These are phyloP conservation scores for Climacteris rufus DNA, from an alignment of 2,113 vertebrate species.

Conservation along the genomic window DNA sequence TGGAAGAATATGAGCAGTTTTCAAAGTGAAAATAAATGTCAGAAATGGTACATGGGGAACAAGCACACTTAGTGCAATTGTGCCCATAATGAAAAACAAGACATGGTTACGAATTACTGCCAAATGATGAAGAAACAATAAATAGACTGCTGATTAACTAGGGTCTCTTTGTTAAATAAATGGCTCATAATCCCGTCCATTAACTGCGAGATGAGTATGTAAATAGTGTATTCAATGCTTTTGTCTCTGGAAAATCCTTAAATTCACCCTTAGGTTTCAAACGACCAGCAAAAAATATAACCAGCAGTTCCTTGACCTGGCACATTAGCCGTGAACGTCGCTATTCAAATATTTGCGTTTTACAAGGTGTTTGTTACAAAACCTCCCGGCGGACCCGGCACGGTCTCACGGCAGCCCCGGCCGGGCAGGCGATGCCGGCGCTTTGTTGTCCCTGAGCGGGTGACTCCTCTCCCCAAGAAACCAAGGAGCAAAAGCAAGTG, in stretches of 20 bases:
- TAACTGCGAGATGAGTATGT: background rate
- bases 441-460: background rate
- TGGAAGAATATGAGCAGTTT: background rate
- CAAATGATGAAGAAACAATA: slow-evolving; percentile 20
- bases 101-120: background rate
- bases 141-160: background rate
- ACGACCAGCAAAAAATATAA: background rate
- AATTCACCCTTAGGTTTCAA: background rate
- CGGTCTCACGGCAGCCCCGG: background rate
- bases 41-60: background rate
- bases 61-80: background rate
- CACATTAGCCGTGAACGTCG: background rate
- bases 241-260: background rate
- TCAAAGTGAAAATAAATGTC: background rate
- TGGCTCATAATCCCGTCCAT: background rate
- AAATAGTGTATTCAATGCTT: background rate
- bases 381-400: background rate
- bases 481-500: background rate
- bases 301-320: background rate
- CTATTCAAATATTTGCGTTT: slow-evolving; percentile 11
- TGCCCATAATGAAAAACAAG: background rate
- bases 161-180: background rate
- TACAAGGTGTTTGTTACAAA: slow-evolving; percentile 24
- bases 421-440: background rate
- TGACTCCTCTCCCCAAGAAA: background rate